Conservation (phyloP, 2,797 vertebrate species). For the Anolis apletophallus region DNA sequence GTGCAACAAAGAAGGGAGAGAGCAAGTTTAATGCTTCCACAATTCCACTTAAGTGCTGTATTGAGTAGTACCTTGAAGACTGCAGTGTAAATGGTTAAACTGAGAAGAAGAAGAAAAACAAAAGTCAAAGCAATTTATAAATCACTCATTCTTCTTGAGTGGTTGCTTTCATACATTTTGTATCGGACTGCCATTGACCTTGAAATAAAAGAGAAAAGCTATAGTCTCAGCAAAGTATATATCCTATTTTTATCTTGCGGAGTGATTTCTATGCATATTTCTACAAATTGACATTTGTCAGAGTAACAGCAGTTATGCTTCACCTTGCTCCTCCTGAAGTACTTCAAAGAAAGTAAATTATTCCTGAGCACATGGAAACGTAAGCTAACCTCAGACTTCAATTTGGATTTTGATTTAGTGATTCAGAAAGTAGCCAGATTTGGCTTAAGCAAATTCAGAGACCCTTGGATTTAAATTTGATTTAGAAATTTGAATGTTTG, state of each 20-base stretch:
- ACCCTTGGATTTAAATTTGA: background rate
- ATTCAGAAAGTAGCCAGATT: background rate
- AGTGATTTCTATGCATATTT: background rate
- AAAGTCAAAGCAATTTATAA: background rate
- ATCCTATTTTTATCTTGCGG: background rate
- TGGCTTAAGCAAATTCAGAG: background rate
- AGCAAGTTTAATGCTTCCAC: background rate
- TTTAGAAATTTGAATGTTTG: too few relatives aligned
- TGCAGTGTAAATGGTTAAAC: background rate
- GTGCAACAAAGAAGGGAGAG: background rate
- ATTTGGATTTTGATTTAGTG: background rate
- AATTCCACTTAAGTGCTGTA: background rate
- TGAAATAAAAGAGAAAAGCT: constrained; percentile 6
- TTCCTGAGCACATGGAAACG: constrained; percentile 44
- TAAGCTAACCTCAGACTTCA: background rate
- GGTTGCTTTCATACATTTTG: background rate
- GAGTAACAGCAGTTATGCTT: constrained; percentile 15
- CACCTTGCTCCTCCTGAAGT: constrained; percentile 42
- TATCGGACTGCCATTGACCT: background rate
- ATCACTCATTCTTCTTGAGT: background rate
- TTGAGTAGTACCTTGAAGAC: background rate
- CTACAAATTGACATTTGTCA: background rate
- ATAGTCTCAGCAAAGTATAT: background rate
- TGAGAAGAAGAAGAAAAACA: background rate
- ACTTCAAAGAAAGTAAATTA: constrained; percentile 41